These are phyloP conservation scores for Thomomys bottae DNA, from an alignment of 2,113 vertebrate species.

Conservation along the genomic window DNA sequence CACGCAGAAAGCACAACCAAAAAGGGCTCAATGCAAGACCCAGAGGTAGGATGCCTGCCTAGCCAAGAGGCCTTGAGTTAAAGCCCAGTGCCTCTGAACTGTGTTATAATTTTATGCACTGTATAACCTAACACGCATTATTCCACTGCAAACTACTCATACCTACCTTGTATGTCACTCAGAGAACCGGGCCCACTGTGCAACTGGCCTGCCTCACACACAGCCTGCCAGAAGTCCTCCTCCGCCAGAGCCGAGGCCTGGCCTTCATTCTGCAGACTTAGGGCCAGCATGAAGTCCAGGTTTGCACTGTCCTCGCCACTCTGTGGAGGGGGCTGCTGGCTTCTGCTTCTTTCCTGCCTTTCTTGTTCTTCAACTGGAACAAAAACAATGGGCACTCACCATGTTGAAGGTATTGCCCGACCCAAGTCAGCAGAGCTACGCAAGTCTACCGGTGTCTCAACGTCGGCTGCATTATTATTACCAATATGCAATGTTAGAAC, in stretches of 20 bases:
- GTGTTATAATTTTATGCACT: background rate
- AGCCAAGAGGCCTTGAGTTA: no score
- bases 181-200: background rate
- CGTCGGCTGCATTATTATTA: background rate
- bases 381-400: background rate
- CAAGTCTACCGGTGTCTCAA: background rate
- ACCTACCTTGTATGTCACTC: constrained; percentile 71
- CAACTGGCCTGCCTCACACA: constrained; percentile 64
- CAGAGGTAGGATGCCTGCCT: no score
- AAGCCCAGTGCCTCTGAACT: no score
- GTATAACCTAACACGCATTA: background rate
- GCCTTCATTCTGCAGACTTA: constrained; percentile 91
- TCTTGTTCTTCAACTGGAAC: constrained; percentile 77
- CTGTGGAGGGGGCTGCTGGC: background rate
- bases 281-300: constrained; percentile 93
- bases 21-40: no score
- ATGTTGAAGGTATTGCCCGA: background rate
- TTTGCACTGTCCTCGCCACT: constrained; percentile 85
- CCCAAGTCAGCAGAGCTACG: background rate
- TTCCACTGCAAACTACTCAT: background rate
- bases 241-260: background rate
- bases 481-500: background rate
- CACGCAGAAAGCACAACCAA: no score
- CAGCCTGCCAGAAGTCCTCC: constrained; percentile 77
- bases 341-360: constrained; percentile 66